Conservation (phyloP, 2,113 vertebrate genomes). For the Sceloporus tristichus region DNA sequence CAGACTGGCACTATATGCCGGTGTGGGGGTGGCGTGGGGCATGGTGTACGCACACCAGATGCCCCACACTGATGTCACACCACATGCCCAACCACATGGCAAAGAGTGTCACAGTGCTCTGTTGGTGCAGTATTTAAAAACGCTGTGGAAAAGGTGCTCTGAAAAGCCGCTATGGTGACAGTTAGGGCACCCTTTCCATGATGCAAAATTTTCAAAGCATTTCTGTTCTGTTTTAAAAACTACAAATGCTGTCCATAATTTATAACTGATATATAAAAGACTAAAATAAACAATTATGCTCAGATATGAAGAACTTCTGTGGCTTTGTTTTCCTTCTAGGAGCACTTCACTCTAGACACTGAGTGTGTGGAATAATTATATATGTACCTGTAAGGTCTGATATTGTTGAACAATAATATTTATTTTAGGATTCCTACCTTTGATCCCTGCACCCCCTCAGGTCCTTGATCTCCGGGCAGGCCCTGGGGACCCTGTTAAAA, state of each 20-base stretch:
- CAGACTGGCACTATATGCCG: too few relatives aligned
- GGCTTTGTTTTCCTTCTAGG: neutral
- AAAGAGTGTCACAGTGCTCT: too few relatives aligned
- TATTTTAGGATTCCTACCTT: conserved; percentile 76
- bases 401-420: conserved; percentile 28
- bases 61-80: too few relatives aligned
- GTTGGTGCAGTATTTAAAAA: too few relatives aligned
- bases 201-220: neutral
- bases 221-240: neutral
- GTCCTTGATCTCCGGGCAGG: conserved; percentile 86
- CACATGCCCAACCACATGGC: too few relatives aligned
- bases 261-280: neutral
- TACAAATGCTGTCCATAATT: neutral
- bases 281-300: neutral
- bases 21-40: too few relatives aligned
- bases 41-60: too few relatives aligned
- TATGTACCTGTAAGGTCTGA: neutral
- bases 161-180: too few relatives aligned
- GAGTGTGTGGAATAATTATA: neutral
- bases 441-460: conserved; percentile 86
- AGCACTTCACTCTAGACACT: neutral
- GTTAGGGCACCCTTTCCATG: too few relatives aligned
- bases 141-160: too few relatives aligned
- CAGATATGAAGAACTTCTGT: neutral
- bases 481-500: conserved; percentile 85